Percentiles rank a stretch among this genome's conserved stretches.
These are phyloP conservation scores for Platysteira castanea DNA, from an alignment of 2,113 vertebrate species.

Conservation along the genomic window DNA sequence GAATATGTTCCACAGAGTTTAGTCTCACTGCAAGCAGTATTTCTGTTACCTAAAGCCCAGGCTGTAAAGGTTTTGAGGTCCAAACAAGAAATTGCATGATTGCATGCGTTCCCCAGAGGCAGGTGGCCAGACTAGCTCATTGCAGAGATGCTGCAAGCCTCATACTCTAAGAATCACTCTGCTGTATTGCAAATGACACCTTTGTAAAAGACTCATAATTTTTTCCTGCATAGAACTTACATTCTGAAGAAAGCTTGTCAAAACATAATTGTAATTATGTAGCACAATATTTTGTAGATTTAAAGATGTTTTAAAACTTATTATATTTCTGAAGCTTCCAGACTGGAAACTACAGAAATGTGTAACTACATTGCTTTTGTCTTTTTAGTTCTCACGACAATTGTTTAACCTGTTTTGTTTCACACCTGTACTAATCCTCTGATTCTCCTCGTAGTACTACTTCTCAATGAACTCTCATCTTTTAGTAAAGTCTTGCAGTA, in stretches of 20 bases:
- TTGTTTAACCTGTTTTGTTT: slow-evolving; percentile 59
- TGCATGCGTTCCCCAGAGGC: not conserved
- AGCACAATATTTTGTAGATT: slow-evolving; percentile 62
- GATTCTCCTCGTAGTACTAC: not conserved
- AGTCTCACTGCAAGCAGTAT: not conserved
- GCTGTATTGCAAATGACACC: slow-evolving; percentile 2
- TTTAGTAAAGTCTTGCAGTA: not conserved
- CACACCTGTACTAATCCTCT: not conserved
- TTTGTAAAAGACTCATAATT: slow-evolving; percentile 22
- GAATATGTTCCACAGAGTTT: not conserved
- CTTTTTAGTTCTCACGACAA: slow-evolving; percentile 56
- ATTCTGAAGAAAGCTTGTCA: slow-evolving; percentile 57
- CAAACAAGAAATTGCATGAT: not conserved
- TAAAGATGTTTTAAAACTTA: slow-evolving; percentile 64
- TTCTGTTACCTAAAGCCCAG: not conserved
- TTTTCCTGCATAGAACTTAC: slow-evolving; percentile 1
- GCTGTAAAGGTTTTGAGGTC: not conserved
- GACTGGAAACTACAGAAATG: not conserved
- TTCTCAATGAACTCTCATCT: not conserved
- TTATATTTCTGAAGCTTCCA: slow-evolving; percentile 57
- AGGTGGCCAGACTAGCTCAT: not conserved
- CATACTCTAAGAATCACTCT: not conserved
- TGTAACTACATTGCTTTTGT: slow-evolving; percentile 22
- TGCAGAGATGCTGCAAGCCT: not conserved
- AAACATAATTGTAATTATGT: slow-evolving; percentile 64